phyloP scores from a whole-genome alignment of 2,888 invertebrate genomes.

The Drosophila falleni region DNA sequence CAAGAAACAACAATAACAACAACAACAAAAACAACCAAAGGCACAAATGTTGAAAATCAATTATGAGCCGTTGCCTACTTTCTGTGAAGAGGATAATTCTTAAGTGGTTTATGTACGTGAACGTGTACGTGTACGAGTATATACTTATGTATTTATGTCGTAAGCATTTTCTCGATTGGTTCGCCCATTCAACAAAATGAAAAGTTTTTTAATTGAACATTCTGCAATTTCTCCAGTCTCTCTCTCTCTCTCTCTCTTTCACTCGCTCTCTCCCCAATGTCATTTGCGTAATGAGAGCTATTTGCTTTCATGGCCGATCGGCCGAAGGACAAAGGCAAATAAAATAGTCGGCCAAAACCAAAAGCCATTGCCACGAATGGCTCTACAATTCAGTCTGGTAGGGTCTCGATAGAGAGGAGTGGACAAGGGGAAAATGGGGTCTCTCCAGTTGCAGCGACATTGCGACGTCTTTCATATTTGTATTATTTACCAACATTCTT shows the following conservation, averaged over 20 bases:
- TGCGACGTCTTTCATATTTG: conserved; percentile 55
- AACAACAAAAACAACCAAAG: conserved; percentile 10
- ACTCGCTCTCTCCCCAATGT: conserved; percentile 5
- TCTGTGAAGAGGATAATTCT: conserved; percentile 21
- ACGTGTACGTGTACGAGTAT: not conserved
- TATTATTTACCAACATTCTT: conserved; percentile 65
- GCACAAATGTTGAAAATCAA: conserved; percentile 69
- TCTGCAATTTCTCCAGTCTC: conserved; percentile 47
- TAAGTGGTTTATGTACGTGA: conserved; percentile 59
- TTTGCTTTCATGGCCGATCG: conserved; percentile 44
- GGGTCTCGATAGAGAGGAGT: not conserved
- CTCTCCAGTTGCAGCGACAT: conserved; percentile 46
- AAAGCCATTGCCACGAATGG: conserved; percentile 27
- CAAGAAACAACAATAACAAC: conserved; percentile 45
- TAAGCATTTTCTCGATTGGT: not conserved
- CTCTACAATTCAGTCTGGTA: conserved; percentile 18
- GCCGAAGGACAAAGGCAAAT: conserved; percentile 39
- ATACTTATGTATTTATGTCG: conserved; percentile 11
- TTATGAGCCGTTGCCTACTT: conserved; percentile 49
- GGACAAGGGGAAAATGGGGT: too few relatives aligned
- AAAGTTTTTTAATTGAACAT: conserved; percentile 80
- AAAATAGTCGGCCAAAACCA: conserved; percentile 27
- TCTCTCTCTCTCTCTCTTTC: not conserved
- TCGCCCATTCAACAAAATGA: conserved; percentile 11
- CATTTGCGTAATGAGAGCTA: conserved; percentile 68